Base-by-base conservation (phyloP, 2,113 vertebrate genomes). In the Sigmodon hispidus region DNA sequence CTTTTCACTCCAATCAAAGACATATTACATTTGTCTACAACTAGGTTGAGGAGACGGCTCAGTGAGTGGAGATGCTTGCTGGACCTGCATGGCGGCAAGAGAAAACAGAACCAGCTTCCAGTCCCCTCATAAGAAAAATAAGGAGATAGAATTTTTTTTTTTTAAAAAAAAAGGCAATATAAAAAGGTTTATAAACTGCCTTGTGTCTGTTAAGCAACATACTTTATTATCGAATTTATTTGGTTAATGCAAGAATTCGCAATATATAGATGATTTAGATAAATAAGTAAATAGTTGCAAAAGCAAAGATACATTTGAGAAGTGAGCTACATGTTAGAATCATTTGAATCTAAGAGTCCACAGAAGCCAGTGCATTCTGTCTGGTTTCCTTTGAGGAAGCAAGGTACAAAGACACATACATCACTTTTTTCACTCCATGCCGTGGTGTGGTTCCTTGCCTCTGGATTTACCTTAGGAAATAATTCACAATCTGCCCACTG, bases 141-240 rank as follows among this genome's bases (percentile, higher is more conserved):
- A 83, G 2, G 43, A 26, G n/a, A 43, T 61, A 24, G 29, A 59
- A 26, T 26, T 26, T 52, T 59, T 40, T 70, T 16, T 24, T n/a
- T n/a, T n/a, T n/a, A n/a, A n/a, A n/a, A n/a, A n/a, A 16, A 26
- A 57, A 61, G 26, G 80, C 31, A 63, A 61, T 61, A 4, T 45
- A 61, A 61, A 55, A 26, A 48, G 9, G 65, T 86, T 11, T 94
- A 0, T 80, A 36, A 36, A 73, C 63, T 89, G 40, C 70, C 50
- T 75, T 95, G 43, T 86, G 86, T 50, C 61, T 79, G 15, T 80
- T 75, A 87, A 77, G 31, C 80, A 92, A 83, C 40, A 95, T 96
- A 80, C 43, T 90, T 96, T 84, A 48, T 96, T 84, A 48, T 65
- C 67, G 89, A 40, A 22, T 75, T 11, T 72, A 57, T 91, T 36